phyloP scores from a whole-genome alignment of 1,140 invertebrate species.

The Hypothenemus hampei region DNA sequence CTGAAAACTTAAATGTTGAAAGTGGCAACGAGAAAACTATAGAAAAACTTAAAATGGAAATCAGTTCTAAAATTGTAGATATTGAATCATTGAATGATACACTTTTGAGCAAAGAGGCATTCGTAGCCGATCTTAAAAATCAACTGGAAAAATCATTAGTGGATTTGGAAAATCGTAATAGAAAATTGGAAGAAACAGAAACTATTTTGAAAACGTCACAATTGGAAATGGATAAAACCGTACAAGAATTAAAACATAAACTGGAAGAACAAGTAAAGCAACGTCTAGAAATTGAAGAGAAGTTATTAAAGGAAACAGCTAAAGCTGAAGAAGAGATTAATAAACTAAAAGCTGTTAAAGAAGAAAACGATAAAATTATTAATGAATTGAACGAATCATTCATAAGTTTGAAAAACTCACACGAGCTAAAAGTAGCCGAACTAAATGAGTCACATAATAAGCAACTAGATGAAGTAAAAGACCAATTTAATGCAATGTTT shows the following conservation, averaged over 20 bases:
- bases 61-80: conserved; percentile 48
- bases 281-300: conserved; percentile 34
- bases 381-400: conserved; percentile 9
- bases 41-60: conserved; percentile 54
- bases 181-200: conserved; percentile 12
- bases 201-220: conserved; percentile 12
- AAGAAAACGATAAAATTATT: conserved; percentile 1
- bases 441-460: conserved; percentile 6
- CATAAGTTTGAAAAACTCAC: conserved; percentile 2
- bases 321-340: conserved; percentile 50
- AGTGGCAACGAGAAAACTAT: conserved; percentile 51
- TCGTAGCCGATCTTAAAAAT: neutral
- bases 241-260: conserved; percentile 6
- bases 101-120: neutral
- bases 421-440: neutral
- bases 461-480: conserved; percentile 4
- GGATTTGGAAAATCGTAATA: conserved; percentile 2
- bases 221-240: conserved; percentile 8
- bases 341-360: conserved; percentile 41
- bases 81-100: conserved; percentile 15
- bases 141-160: neutral
- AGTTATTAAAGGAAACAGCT: conserved; percentile 45
- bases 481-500: conserved; percentile 6
- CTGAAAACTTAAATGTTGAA: conserved; percentile 36
- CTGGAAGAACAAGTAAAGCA: conserved; percentile 1